These are phyloP conservation scores for Solenodon paradoxus DNA, from an alignment of 2,113 vertebrate genomes.

Conservation along the genomic window DNA sequence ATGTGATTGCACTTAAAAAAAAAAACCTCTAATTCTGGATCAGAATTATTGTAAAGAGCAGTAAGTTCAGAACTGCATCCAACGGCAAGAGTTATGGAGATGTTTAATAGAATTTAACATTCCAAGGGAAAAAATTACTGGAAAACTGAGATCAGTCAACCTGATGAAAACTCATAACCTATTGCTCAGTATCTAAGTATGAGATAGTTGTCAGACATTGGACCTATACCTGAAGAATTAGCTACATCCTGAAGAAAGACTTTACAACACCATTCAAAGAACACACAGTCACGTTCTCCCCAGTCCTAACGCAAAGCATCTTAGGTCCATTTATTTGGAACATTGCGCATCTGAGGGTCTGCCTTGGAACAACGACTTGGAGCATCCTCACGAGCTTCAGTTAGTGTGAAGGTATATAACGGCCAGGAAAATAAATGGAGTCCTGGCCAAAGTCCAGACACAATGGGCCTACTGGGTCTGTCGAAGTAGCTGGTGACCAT, in stretches of 20 bases:
- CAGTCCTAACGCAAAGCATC: background rate
- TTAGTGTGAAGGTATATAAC: background rate
- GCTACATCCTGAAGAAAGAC: background rate
- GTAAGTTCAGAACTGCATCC: background rate
- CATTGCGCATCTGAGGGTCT: background rate
- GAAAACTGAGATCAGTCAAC: background rate
- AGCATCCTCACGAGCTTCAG: no score
- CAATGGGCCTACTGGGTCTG: background rate
- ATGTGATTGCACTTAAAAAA: background rate
- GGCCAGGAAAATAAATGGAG: background rate
- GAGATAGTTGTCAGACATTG: background rate
- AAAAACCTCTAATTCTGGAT: background rate
- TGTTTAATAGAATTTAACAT: background rate
- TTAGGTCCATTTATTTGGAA: background rate
- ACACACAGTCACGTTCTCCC: background rate
- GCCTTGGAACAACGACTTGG: background rate
- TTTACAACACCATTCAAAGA: background rate
- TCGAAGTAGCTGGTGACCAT: background rate
- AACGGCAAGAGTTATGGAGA: background rate
- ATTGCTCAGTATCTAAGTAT: background rate
- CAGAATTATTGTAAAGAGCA: background rate
- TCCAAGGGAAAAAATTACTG: background rate
- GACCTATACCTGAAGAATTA: background rate
- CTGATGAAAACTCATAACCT: background rate
- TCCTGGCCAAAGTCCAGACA: background rate